Evolutionary conservation across 2,797 vertebrate genomes (phyloP), one percentile per base, ranked within the genome.

Genomic region (Novumbra hubbsi): DNA sequence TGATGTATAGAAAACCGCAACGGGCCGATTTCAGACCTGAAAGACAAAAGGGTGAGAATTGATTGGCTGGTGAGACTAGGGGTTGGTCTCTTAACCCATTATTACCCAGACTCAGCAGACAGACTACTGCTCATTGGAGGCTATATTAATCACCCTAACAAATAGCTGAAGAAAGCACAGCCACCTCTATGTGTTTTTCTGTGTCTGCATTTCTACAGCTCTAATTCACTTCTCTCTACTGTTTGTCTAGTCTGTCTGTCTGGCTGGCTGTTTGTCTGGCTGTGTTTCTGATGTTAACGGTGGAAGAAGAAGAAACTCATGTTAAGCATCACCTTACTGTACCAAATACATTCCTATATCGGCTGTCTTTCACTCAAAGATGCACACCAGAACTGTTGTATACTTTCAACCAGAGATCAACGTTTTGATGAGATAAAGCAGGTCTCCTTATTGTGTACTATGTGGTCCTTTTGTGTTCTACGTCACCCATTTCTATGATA

Each of bases 101-200:
- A 91, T 87, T 86, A 81, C 70, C 45, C 34, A 38, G 34, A 38
- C 34, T 38, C 85, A 81, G 84, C 87, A 89, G 89, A 89, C 84
- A 83, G 77, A 73, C 75, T 74, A 75, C 85, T 83, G 82, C 87
- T 92, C 89, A 82, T 92, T 92, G 91, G 91, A 84, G 81, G 83
- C 69, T 76, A 73, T 8, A 75, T 85, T 85, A 90, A 92, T 91
- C 88, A 89, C 82, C 85, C 80, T 81, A 83, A 86, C 83, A 80
- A 85, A 83, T 7, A 55, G 68, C 21, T 49, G 48, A 1, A 28
- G 68, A 52, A 41, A 70, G 68, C 17, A n/a, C 48, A 28, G 68
- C 15, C 32, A 27, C 21, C 60, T 16, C 27, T 30, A 14, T 63
- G 19, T 63, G 2, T 63, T 14, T 27, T 15, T 32, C 24, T 27